Evolutionary conservation across 2,113 vertebrate genomes (phyloP).

Genomic region (Nothobranchius furzeri): DNA sequence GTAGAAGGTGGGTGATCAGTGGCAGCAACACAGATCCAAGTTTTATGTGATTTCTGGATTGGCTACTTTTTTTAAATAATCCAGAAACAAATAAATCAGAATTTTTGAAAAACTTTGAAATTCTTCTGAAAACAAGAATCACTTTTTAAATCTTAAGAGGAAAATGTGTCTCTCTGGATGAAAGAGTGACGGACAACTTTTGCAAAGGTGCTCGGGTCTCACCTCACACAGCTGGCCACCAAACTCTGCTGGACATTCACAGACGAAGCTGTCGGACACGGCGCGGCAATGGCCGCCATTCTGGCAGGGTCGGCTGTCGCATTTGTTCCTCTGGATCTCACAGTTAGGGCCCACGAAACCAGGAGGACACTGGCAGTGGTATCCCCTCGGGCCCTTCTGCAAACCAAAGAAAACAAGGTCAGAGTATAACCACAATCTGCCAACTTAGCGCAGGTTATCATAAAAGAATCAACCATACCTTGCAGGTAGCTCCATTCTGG

Average conservation of each 20-base stretch:
- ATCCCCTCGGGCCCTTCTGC: constrained; percentile 74
- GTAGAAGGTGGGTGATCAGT: too few species aligned
- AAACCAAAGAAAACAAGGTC: background rate
- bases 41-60: too few species aligned
- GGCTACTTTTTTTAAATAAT: too few species aligned
- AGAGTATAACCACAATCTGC: background rate
- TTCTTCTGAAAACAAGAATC: too few species aligned
- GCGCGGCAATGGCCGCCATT: constrained; percentile 85
- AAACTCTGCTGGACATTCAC: constrained; percentile 84
- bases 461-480: constrained; percentile 76
- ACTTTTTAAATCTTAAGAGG: too few species aligned
- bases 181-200: too few species aligned
- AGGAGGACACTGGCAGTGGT: constrained; percentile 84
- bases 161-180: too few species aligned
- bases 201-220: constrained; percentile 48
- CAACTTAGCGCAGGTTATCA: too few species aligned
- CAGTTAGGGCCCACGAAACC: constrained; percentile 89
- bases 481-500: constrained; percentile 90
- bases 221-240: constrained; percentile 91
- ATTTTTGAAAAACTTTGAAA: too few species aligned
- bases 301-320: constrained; percentile 85
- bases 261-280: constrained; percentile 83
- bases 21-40: too few species aligned
- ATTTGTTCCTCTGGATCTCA: constrained; percentile 83
- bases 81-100: too few species aligned